Evolutionary conservation across 1,140 invertebrate species (phyloP), one percentile per base, ranked within the genome.

Genomic region (Sminthurides bifidus): DNA sequence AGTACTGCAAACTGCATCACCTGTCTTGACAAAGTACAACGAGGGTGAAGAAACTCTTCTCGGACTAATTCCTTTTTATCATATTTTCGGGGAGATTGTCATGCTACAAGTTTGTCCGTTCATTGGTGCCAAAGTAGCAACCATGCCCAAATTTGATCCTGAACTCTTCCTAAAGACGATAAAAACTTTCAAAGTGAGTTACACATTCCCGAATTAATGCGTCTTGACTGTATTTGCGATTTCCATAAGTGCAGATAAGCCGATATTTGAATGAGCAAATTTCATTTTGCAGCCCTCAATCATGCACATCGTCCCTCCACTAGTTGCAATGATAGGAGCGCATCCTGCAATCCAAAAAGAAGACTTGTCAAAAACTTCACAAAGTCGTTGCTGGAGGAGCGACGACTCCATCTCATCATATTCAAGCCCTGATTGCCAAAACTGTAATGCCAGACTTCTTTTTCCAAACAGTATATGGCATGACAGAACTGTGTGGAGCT

Each of bases 401-500:
- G 14, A 31, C 43, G 14, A 23, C 51, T 43, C 41, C 38, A 0
- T 0, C 30, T 10, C 35, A 44, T 26, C 33, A 48, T 1, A 50
- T 56, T 17, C 29, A 51, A 24, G 38, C 29, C 6, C 19, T 37
- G 8, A 19, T 37, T 1, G 17, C 4, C 14, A 55, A 55, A 26
- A 15, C 35, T 1, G 26, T 24, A 17, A 50, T 30, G 23, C 10
- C n/a, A n/a, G n/a, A 8, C 0, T 41, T 49, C 2, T 31, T 56
- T 6, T 38, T 23, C 4, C 35, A 50, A 31, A 48, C 49, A 43
- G 54, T 23, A 2, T 56, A 24, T 43, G 54, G 54, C 1, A 58
- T 67, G 65, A 66, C 66, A 4, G 66, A 67, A 49, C 19, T 56
- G 19, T 61, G 54, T 26, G 38, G 52, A 4, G 51, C 60, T 1